Evolutionary conservation across 2,888 invertebrate species (phyloP), one percentile per base, ranked within the genome.

Genomic region (Masnerella sp.): DNA sequence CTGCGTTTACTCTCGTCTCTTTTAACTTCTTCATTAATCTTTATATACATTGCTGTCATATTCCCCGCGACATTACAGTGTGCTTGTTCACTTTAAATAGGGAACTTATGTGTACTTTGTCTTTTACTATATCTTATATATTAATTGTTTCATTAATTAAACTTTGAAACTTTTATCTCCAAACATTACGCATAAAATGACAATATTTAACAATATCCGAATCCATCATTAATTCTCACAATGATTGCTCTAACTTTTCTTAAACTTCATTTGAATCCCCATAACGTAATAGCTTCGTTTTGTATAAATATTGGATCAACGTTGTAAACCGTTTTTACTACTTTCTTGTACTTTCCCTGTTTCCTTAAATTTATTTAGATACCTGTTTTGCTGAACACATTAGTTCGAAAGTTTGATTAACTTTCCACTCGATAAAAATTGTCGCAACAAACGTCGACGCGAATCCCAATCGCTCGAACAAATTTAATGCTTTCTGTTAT

Each of bases 21-120:
- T 65, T 65, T 52, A 65, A 72, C 52, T 72, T 72, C 72, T 59
- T 65, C 72, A 65, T 71, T 71, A 59, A 71, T 71, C 71, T 64
- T 65, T 65, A 65, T 65, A 54, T 59, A 65, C 59, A 65, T 45
- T 38, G 52, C 72, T 54, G 59, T 61, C 65, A 61, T 65, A 59
- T 59, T 59, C 59, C 61, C 32, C 47, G 40, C 59, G 64, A 65
- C 56, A 67, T 52, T 68, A 68, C 38, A 58, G 25, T 51, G 38
- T 49, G 25, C 38, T 68, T 62, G 56, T 72, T 65, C 65, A 67
- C 40, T 59, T 72, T 61, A 54, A 61, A 72, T 54, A 67, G 49
- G 52, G 40, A 61, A 72, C 65, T 72, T 61, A 61, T 61, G 43
- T 61, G 67, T 54, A 52, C 67, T 72, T 61, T 67, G 49, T 59